Evolutionary conservation across 1,140 invertebrate species (phyloP), one percentile per base, ranked within the genome.

Genomic region (Trichonephila clavipes): DNA sequence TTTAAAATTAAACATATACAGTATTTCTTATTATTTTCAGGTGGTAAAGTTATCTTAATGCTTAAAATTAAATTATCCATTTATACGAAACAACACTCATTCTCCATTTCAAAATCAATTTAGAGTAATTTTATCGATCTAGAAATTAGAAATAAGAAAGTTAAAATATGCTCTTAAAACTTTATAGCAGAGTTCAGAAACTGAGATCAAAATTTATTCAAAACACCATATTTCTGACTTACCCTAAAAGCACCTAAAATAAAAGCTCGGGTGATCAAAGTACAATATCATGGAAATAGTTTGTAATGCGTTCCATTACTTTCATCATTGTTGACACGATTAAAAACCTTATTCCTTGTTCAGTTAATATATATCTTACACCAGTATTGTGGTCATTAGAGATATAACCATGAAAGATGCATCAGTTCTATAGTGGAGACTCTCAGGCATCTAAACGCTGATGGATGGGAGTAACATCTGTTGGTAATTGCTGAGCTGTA

Each of bases 401-500:
- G 62, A 69, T 51, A 34, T 87, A 87, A 87, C 44, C 51, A 62
- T 28, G 24, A 62, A 87, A 34, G 66, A 77, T 72, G 88, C 88
- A 21, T 72, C 88, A 69, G 64, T 40, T 88, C 44, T 10, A 51
- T 21, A 7, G 3, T 88, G 7, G 62, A 18, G 62, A 44, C 88
- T 77, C 51, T 7, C 66, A 21, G 21, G 12, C 62, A 18, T 24
- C 21, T 24, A 34, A 77, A 21, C 66, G 21, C 28, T 69, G 40
- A 89, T 89, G 7, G 64, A 89, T 89, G 34, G 19, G 51, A 19
- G 88, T 28, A 89, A 89, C 88, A 89, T 89, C 88, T 89, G 88
- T 72, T 89, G 40, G 88, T 89, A 89, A 89, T 89, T 89, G 88
- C 88, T 72, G 40, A 34, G 21, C 88, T 61, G n/a, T 72, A 89